Evolutionary conservation across 2,888 invertebrate species (phyloP).

Genomic region (Cosmopolites sordidus): DNA sequence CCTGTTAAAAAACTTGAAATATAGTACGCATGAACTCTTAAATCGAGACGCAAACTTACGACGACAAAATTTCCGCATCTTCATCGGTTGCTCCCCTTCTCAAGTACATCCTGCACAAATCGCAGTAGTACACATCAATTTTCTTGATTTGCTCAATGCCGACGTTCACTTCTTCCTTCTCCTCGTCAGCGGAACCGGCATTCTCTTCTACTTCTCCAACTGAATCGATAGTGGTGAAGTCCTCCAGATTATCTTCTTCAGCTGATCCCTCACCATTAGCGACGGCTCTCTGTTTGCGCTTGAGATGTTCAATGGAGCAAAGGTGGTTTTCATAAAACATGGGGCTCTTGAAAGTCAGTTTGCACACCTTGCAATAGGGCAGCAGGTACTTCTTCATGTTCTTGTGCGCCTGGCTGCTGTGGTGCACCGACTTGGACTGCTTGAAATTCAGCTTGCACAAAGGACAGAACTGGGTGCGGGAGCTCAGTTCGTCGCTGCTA

Average conservation of each 20-base stretch:
- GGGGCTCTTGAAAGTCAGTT: constrained; percentile 73
- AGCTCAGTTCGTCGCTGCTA: constrained; percentile 54
- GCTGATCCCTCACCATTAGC: constrained; percentile 52
- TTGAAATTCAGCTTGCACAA: constrained; percentile 49
- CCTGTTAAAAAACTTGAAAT: constrained; percentile 19
- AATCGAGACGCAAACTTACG: constrained; percentile 7
- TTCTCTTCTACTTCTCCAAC: constrained; percentile 80
- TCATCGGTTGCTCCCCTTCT: constrained; percentile 40
- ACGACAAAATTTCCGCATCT: constrained; percentile 17
- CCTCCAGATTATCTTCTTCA: constrained; percentile 69
- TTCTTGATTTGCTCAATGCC: constrained; percentile 75
- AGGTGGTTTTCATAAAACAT: constrained; percentile 83
- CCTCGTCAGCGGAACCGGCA: constrained; percentile 39
- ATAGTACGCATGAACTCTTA: not conserved
- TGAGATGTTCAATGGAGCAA: constrained; percentile 75
- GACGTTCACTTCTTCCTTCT: constrained; percentile 47
- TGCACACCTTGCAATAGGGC: constrained; percentile 76
- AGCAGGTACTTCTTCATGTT: constrained; percentile 81
- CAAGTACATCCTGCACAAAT: constrained; percentile 72
- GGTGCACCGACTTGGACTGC: constrained; percentile 66
- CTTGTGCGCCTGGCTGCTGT: constrained; percentile 73
- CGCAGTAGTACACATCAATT: constrained; percentile 75
- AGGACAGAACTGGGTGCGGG: constrained; percentile 46
- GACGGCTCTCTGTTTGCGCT: constrained; percentile 57
- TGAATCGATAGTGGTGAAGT: constrained; percentile 85